A percentile compares a stretch with the other conserved stretches of the same genome.
Conservation (phyloP, 2,797 vertebrate genomes). For the Scolopax rusticola region DNA sequence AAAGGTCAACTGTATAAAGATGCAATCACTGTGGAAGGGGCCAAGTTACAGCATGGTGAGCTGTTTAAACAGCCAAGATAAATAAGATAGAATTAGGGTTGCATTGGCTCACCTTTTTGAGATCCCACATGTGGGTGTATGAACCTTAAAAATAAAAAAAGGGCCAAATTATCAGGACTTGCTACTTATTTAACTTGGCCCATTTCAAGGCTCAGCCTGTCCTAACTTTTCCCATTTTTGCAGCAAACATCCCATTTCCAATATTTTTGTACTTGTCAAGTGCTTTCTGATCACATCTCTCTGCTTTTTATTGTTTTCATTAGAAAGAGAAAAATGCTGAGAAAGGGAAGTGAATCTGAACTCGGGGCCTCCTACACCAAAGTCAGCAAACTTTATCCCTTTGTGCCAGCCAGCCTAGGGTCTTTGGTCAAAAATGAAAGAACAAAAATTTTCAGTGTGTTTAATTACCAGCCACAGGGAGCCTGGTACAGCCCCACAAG, state of each 20-base stretch:
- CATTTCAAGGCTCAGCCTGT: conserved; percentile 35
- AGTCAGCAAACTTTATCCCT: conserved; percentile 67
- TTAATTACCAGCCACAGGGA: conserved; percentile 58
- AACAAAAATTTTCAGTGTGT: conserved; percentile 22
- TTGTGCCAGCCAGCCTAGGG: conserved; percentile 42
- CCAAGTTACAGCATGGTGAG: conserved; percentile 66
- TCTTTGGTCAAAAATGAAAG: conserved; percentile 60
- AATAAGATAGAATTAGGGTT: conserved; percentile 68
- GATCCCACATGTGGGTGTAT: conserved; percentile 48
- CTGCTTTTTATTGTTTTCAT: conserved; percentile 63
- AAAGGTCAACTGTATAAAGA: conserved; percentile 73
- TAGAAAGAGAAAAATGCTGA: conserved; percentile 67
- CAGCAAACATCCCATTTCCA: conserved; percentile 49
- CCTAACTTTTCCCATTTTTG: conserved; percentile 47
- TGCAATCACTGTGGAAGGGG: conserved; percentile 52
- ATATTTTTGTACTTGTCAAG: conserved; percentile 57
- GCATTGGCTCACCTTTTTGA: conserved; percentile 63
- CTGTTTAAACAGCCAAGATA: conserved; percentile 64
- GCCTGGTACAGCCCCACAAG: neutral
- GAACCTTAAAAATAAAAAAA: conserved; percentile 8
- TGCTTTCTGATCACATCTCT: conserved; percentile 58
- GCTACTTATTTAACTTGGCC: conserved; percentile 69
- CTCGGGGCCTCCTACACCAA: conserved; percentile 41
- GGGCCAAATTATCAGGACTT: conserved; percentile 43
- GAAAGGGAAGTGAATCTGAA: conserved; percentile 51